These are phyloP conservation scores for Rhabdophis nuchalis DNA, from an alignment of 2,797 vertebrate species.

Conservation along the genomic window DNA sequence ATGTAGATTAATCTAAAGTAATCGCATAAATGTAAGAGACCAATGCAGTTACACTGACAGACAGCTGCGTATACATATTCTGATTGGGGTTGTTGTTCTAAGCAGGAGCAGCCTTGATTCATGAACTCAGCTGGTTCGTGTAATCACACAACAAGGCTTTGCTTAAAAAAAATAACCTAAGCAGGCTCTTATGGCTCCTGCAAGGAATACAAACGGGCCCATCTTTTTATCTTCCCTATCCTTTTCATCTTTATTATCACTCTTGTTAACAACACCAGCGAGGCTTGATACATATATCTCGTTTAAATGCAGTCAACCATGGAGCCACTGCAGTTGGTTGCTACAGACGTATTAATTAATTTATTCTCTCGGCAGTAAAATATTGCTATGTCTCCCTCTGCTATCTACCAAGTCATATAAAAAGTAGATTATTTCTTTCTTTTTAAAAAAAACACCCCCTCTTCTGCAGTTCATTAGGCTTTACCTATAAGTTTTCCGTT, in stretches of 20 bases:
- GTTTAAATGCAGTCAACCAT: slow-evolving; percentile 56
- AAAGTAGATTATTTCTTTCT: not conserved
- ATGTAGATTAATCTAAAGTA: not conserved
- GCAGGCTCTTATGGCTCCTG: slow-evolving; percentile 17
- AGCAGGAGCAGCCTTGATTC: not conserved
- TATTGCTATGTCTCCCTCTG: slow-evolving; percentile 61
- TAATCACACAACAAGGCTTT: not conserved
- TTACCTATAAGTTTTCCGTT: slow-evolving; percentile 47
- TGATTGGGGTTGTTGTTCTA: not conserved
- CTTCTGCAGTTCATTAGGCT: slow-evolving; percentile 55
- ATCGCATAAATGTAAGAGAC: not conserved
- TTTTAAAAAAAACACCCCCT: not conserved
- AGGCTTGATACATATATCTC: slow-evolving; percentile 70
- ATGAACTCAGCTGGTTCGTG: not conserved
- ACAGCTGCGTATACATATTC: not conserved
- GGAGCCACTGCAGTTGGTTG: slow-evolving; percentile 49
- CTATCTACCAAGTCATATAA: slow-evolving; percentile 66
- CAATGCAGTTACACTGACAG: not conserved
- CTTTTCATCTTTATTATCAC: slow-evolving; percentile 74
- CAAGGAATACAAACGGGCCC: slow-evolving; percentile 26
- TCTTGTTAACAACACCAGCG: slow-evolving; percentile 72
- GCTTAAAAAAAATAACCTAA: slow-evolving; percentile 40
- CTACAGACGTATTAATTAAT: slow-evolving; percentile 71
- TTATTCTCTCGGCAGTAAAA: slow-evolving; percentile 73
- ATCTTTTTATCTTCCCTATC: slow-evolving; percentile 65